These are phyloP conservation scores for Labeo rohita DNA, from an alignment of 2,113 vertebrate genomes.

Conservation along the genomic window DNA sequence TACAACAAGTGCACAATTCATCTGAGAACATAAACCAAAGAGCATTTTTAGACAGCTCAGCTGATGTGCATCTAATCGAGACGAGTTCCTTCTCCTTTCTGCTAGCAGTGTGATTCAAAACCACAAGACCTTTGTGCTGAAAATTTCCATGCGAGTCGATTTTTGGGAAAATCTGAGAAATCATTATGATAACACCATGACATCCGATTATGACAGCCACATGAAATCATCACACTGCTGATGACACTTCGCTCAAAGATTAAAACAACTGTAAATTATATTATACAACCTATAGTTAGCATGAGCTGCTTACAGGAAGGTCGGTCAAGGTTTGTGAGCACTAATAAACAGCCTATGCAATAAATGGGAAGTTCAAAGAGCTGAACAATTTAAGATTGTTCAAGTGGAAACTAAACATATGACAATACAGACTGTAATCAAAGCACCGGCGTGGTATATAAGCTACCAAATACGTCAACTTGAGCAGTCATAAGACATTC, in stretches of 20 bases:
- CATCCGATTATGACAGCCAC: neutral
- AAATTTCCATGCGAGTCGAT: neutral
- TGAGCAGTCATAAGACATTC: neutral
- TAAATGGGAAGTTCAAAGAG: neutral
- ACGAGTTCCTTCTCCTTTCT: constrained; percentile 35
- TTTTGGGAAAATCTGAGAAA: neutral
- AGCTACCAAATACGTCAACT: neutral
- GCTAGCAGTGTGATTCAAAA: constrained; percentile 41
- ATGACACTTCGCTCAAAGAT: neutral
- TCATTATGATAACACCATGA: neutral
- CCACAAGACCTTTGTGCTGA: constrained; percentile 44
- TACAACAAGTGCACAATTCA: neutral
- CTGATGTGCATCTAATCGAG: neutral
- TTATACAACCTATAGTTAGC: neutral
- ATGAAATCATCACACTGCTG: neutral
- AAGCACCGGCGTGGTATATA: neutral
- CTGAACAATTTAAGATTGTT: neutral
- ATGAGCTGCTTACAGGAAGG: neutral
- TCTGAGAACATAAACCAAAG: neutral
- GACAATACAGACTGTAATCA: neutral
- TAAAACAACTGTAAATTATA: neutral
- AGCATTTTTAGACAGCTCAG: constrained; percentile 33
- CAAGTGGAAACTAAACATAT: too few relatives aligned
- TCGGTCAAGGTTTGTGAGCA: neutral
- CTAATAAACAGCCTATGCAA: neutral